Evolutionary conservation across 2,113 vertebrate species (phyloP), one percentile per base, ranked within the genome.

Genomic region (Danio rerio): DNA sequence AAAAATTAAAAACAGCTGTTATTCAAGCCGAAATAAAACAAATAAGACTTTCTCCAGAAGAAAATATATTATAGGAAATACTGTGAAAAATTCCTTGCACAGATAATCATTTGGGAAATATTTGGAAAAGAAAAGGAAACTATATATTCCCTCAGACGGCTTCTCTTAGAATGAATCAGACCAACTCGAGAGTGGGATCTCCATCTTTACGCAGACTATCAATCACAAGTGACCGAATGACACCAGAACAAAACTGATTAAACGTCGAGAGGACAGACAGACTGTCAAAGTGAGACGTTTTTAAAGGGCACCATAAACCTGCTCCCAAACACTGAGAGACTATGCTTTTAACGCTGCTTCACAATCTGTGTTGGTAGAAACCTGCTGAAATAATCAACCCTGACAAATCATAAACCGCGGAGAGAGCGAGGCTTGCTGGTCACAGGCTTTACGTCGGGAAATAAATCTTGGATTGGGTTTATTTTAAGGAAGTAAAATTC

Each of bases 191-290:
- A 74, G 56, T 58, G 31, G 13, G 73, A 75, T 61, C 42, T 9
- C 72, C 42, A 83, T 42, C 61, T 40, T 79, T 18, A 42, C 62
- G 56, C 49, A 62, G 21, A 86, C 87, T 90, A 89, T 45, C 92
- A 88, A 93, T 94, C 92, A 93, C 91, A 92, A 94, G 91, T 94
- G 93, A 95, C 93, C 94, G 92, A 95, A 96, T 93, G 93, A 94
- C 93, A 94, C 90, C 87, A 91, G 89, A 95, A 94, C 89, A 90
- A 89, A 91, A 95, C 95, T 86, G 78, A 94, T 93, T 71, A 93
- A 93, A 92, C 94, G 88, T 91, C 89, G 92, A 94, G 93, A 93
- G 31, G 15, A 59, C 52, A 45, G 21, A 70, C 42, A 11, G 49
- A 59, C 31, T 49, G 61, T 47, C 20, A 75, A 47, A 47, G 31